Conservation (phyloP, 2,113 vertebrate species). For the Elachura formosa region DNA sequence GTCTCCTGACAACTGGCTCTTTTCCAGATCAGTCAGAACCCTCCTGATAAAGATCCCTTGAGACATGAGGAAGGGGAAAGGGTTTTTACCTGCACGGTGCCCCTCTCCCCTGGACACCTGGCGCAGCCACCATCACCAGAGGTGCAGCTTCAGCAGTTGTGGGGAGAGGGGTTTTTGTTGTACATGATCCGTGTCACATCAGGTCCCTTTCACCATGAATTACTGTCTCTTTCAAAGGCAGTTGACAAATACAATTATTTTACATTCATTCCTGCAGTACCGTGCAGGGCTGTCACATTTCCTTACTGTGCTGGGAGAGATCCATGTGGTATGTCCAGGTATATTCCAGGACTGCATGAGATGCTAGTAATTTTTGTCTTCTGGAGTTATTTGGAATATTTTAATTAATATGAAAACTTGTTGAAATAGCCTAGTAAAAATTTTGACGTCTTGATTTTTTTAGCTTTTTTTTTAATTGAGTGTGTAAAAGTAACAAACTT, state of each 20-base stretch:
- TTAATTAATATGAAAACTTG: background rate
- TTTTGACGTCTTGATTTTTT: background rate
- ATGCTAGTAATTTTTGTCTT: background rate
- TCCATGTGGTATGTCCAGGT: background rate
- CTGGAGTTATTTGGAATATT: background rate
- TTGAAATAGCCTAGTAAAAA: background rate
- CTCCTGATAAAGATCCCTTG: background rate
- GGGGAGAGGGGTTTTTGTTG: background rate
- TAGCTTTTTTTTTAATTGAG: background rate
- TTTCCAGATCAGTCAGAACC: background rate
- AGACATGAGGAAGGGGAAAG: background rate
- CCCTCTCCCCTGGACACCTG: background rate
- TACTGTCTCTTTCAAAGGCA: background rate
- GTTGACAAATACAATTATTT: background rate
- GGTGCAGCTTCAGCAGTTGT: background rate
- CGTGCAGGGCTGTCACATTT: rapidly evolving
- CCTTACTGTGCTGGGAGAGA: background rate
- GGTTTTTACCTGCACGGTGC: background rate
- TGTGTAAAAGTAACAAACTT: background rate
- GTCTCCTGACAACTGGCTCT: background rate
- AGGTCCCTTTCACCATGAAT: background rate
- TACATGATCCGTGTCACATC: background rate
- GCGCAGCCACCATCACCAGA: background rate
- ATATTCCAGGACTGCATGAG: no score
- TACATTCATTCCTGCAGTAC: no score